phyloP scores from a whole-genome alignment of 2,113 vertebrate species.

The Grus americana region DNA sequence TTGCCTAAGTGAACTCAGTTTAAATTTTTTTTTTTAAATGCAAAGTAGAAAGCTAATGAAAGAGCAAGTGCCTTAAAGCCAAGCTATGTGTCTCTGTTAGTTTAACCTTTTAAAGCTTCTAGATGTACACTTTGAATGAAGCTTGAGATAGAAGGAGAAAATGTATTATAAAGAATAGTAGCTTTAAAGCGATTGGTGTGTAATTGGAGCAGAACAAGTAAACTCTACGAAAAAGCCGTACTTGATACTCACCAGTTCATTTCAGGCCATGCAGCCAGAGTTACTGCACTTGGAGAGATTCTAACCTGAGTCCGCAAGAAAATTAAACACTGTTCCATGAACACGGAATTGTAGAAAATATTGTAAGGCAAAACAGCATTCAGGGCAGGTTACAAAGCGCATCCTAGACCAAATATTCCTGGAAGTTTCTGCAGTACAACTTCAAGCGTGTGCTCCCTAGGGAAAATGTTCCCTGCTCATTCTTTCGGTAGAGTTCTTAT shows the following conservation, averaged over 20 bases:
- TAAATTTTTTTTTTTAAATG: background rate
- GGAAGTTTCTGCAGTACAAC: background rate
- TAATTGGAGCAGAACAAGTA: constrained; percentile 33
- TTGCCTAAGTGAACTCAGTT: background rate
- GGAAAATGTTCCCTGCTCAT: background rate
- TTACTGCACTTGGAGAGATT: background rate
- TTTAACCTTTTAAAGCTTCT: constrained; percentile 24
- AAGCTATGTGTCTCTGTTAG: background rate
- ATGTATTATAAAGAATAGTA: background rate
- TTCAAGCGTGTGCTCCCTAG: background rate
- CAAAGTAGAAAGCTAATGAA: background rate
- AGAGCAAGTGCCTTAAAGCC: constrained; percentile 15
- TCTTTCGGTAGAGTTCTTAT: background rate
- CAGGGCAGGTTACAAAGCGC: background rate
- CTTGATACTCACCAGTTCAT: background rate
- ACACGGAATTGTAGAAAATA: background rate
- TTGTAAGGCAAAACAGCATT: background rate
- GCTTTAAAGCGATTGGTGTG: background rate
- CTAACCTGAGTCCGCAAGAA: background rate
- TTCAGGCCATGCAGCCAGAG: background rate
- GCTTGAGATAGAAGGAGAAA: background rate
- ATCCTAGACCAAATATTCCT: background rate
- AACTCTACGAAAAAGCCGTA: background rate
- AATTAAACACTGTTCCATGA: background rate
- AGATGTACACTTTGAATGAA: background rate